Base-by-base conservation (phyloP, 1,140 invertebrate species). In the Mizuhopecten yessoensis region DNA sequence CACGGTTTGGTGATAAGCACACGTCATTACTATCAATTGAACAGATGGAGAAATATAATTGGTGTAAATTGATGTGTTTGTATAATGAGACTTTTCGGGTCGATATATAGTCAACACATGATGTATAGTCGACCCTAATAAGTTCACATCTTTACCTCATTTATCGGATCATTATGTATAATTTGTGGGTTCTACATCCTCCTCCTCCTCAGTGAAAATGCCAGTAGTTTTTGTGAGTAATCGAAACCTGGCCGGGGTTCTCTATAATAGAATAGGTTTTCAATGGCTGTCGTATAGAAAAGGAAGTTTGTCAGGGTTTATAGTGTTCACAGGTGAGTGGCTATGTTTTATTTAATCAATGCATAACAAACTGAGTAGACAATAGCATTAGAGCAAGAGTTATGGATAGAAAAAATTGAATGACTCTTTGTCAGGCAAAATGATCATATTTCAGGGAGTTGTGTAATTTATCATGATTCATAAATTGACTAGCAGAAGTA, bases 41-140 rank as follows among this genome's bases (percentile, higher is more conserved):
- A 75, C 57, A 75, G 57, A 75, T 29, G 57, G 23, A 75, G 57
- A 75, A 75, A n/a, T 75, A 75, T 75, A 75, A 75, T 75, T 75
- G 57, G 57, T 75, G 57, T 75, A 75, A 75, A n/a, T n/a, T 75
- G 57, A n/a, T 29, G 57, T n/a, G 23, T 75, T 75, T 75, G 57
- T 75, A 29, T n/a, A 11, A n/a, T n/a, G 2, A 29, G n/a, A 29
- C 9, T 75, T 0, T 75, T 9, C 5, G n/a, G 23, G 57, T 75
- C n/a, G n/a, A 5, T 5, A 7, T 39, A 13, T 75, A 5, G 57
- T 75, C 23, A 75, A 29, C 5, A 29, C 5, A 75, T 75, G 23
- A 75, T 75, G n/a, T n/a, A 75, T 49, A 23, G 20, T 49, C 20
- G 45, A 17, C 23, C 5, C n/a, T n/a, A 75, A 75, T 75, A 29